Conservation (phyloP, 2,888 invertebrate species). For the Epinotia brunnichana region DNA sequence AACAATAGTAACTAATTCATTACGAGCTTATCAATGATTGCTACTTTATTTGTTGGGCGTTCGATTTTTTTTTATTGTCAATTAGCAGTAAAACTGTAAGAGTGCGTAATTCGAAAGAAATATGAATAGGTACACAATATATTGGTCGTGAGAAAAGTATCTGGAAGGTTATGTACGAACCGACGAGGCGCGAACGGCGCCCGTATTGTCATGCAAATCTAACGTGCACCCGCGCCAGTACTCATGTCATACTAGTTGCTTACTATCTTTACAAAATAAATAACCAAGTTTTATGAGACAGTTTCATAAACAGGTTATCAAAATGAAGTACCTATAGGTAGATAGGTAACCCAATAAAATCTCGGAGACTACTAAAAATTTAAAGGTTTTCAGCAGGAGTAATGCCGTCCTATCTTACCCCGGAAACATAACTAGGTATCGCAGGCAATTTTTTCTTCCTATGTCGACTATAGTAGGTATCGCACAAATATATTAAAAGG, state of each 20-base stretch:
- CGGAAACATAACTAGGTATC: too few species aligned
- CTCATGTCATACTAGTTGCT: neutral
- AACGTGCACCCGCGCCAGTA: slow-evolving; percentile 12
- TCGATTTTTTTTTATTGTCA: neutral
- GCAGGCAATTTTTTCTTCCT: too few species aligned
- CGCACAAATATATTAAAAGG: too few species aligned
- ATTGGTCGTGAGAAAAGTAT: slow-evolving; percentile 9
- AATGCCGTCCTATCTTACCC: too few species aligned
- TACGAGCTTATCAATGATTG: neutral
- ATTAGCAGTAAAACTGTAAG: slow-evolving; percentile 12
- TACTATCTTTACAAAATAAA: neutral
- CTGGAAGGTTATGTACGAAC: slow-evolving; percentile 24
- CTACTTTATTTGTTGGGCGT: neutral
- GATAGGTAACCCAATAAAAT: too few species aligned
- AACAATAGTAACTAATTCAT: neutral
- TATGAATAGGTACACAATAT: neutral
- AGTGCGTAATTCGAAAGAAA: neutral
- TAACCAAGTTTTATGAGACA: neutral
- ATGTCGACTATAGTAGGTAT: too few species aligned
- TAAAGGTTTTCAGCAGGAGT: too few species aligned
- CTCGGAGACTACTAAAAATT: too few species aligned
- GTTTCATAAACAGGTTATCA: neutral
- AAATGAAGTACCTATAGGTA: too few species aligned
- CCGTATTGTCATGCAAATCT: slow-evolving; percentile 39
- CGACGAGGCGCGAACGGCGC: slow-evolving; percentile 10